Evolutionary conservation across 2,888 invertebrate species (phyloP), one percentile per base, ranked within the genome.

Genomic region (Crematogaster levior): DNA sequence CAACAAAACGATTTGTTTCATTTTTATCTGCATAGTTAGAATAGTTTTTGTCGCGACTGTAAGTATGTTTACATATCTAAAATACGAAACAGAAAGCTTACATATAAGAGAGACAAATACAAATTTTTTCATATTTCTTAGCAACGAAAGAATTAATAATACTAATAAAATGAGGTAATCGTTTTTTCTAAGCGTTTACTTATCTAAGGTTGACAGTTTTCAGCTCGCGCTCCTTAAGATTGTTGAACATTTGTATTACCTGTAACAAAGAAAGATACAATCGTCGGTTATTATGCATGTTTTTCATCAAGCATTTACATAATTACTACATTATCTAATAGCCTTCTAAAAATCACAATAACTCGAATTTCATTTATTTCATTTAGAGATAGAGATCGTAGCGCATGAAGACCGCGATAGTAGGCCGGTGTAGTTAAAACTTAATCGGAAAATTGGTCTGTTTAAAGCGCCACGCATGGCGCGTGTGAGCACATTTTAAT

Each of bases 381-480:
- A 51, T 56, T 79, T 68, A 56, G 21, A 43, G 60, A 56, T 15
- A 48, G 37, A 34, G 34, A 56, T 21, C 46, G 46, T 27, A 27
- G 53, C 53, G 18, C 37, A 40, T 34, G 46, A 15, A 79, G 53
- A 51, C 18, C 48, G 66, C 56, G 56, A 46, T 63, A 56, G 77
- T 56, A 79, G 68, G 56, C 66, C 56, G 68, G 18, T 18, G 24
- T 56, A 61, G 77, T 79, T 79, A 46, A 66, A 43, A 65, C 56
- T 79, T 79, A 79, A 79, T 79, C 77, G 77, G 77, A 68, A 79
- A 79, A 79, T 79, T 79, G 68, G 68, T 43, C 68, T 56, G 68
- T 34, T 79, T 79, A 68, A 60, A 61, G 51, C 70, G 48, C 80
- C 60, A 60, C 60, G 53, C 48, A 75, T 30, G 58, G 37, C 73